Base-by-base conservation (phyloP, 2,888 invertebrate species). In the Eristalis tenax region DNA sequence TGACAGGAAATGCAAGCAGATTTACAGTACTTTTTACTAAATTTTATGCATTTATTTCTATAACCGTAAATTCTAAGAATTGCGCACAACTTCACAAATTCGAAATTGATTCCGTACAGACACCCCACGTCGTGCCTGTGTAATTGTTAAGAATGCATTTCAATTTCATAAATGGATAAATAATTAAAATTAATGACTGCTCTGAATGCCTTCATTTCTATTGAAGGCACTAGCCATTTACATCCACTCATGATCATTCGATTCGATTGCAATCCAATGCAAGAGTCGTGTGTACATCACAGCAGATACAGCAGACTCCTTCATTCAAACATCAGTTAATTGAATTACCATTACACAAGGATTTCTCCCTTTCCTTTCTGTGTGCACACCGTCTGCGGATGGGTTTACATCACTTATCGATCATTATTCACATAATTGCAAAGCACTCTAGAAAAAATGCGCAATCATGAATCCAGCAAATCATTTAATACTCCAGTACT, bases 401-500 rank as follows among this genome's bases (percentile, higher is more conserved):
- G 61, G 28, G 28, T 28, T 74, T 32, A 38, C 22, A 65, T 38
- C 22, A 65, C 23, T 65, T 26, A 65, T 61, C 65, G 15, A 38
- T 15, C 40, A 38, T 61, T 63, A 43, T 23, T 40, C 40, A 43
- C 23, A 73, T 63, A 63, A 63, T 73, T 32, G 43, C 32, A 32
- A 32, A 43, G 23, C 22, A 63, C 50, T 63, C 43, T 28, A 63
- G 23, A 32, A 32, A 22, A 71, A 71, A 59, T 63, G 59, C 43
- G 26, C 65, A 57, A 22, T 18, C 28, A 59, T n/a, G 35, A 59
- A 38, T 68, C 59, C 6, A 43, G 79, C 40, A 59, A 61, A 71
- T 65, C 59, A 59, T 71, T 71, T 40, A 78, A 70, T 57, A 59
- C 40, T 66, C 40, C 32, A 61, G 66, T 23, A 65, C 40, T 65